Base-by-base conservation (phyloP, 2,797 vertebrate species). In the Arrhamphus sclerolepis region DNA sequence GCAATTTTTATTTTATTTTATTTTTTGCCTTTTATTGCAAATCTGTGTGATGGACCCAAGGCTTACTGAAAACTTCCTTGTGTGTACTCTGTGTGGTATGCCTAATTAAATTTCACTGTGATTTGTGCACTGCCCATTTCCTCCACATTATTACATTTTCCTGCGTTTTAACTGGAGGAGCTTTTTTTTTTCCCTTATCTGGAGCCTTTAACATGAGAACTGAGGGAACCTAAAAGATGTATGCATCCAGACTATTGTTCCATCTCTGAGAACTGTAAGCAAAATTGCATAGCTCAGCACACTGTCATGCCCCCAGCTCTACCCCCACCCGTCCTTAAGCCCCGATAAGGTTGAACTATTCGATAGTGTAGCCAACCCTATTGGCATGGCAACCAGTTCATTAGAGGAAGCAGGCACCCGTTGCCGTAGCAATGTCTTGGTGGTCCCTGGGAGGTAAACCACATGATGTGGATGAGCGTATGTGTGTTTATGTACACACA, bases 301-400 rank as follows among this genome's bases (percentile, higher is more conserved):
- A 75, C 31, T 82, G 59, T 19, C 17, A 51, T 26, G 46, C 49
- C 65, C 61, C 42, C 53, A 43, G 19, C 62, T 26, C 21, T 56
- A 1, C 17, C 26, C 14, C 7, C 55, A 17, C 10, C 66, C 2
- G 14, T 18, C 19, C 11, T 7, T 2, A 3, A 57, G 28, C 41
- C 40, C 56, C 16, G 2, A 39, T 66, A 52, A 48, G 71, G 78
- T 63, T 74, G 73, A 80, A 56, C 63, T 80, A 66, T 82, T 75
- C 85, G 71, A 84, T 83, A 70, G 75, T 82, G 75, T 84, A 82
- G 81, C 76, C 75, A 85, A 81, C 75, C 75, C 63, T 66, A 91
- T 91, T 85, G 92, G 87, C 90, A 92, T 92, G 88, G 91, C 89
- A 91, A 92, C 91, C 81, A 52, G 71, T 91, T 92, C 86, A 91